Evolutionary conservation across 2,888 invertebrate species (phyloP).

Genomic region (Antitype chi): DNA sequence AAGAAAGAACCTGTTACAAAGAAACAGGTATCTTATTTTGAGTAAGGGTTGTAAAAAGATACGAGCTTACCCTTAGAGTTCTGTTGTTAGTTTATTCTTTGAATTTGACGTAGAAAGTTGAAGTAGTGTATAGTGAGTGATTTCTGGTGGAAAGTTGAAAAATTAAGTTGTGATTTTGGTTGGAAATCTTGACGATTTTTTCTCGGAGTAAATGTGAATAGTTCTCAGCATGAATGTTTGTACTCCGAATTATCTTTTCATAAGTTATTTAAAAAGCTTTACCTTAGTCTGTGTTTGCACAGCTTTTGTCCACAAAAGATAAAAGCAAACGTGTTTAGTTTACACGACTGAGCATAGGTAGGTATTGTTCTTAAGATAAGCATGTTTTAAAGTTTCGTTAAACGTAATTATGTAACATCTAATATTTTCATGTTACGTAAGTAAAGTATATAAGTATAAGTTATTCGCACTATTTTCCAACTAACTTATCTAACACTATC

Average conservation of each 20-base stretch:
- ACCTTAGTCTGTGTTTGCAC: neutral
- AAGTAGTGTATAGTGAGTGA: neutral
- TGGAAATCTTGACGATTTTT: neutral
- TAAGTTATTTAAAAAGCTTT: neutral
- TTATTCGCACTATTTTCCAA: no score
- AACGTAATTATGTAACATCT: neutral
- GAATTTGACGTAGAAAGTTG: conserved; percentile 10
- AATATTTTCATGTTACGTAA: neutral
- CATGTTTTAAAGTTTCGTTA: neutral
- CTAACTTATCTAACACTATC: no score
- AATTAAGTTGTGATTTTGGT: no score
- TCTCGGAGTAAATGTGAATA: neutral
- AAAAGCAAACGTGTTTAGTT: neutral
- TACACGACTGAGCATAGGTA: neutral
- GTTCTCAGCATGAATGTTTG: neutral
- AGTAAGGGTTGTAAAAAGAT: conserved; percentile 22
- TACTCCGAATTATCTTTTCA: neutral
- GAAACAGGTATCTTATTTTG: conserved; percentile 51
- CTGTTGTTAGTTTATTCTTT: conserved; percentile 30
- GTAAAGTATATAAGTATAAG: neutral
- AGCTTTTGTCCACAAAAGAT: neutral
- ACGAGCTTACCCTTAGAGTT: neutral
- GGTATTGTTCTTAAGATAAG: neutral
- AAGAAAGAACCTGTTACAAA: conserved; percentile 46
- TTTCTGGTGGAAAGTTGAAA: neutral